Conservation (phyloP, 2,113 vertebrate species). For the Salvator merianae region DNA sequence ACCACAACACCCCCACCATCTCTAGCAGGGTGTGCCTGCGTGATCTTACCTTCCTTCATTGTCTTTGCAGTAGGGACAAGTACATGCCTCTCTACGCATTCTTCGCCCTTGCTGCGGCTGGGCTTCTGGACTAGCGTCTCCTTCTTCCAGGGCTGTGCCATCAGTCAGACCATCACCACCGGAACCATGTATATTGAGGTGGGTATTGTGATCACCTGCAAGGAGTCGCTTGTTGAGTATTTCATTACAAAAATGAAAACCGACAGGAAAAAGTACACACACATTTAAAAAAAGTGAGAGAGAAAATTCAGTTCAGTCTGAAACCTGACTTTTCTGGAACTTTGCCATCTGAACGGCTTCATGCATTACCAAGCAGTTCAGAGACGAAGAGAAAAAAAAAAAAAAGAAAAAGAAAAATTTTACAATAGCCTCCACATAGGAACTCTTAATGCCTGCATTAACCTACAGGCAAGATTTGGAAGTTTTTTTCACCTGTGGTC, state of each 20-base stretch:
- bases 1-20: background rate
- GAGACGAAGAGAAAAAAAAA: background rate
- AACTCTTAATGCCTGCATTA: background rate
- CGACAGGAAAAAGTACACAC: background rate
- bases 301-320: background rate
- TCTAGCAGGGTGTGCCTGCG: background rate
- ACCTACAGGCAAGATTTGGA: background rate
- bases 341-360: background rate
- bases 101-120: conserved; percentile 84
- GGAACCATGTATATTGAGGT: conserved; percentile 77
- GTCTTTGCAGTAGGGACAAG: conserved; percentile 97
- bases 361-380: background rate
- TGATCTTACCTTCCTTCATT: conserved; percentile 87
- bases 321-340: background rate
- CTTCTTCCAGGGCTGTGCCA: conserved; percentile 80
- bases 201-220: conserved; percentile 82
- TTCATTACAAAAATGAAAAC: background rate
- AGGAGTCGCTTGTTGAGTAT: background rate
- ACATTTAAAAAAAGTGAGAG: too few species aligned
- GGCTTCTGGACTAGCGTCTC: conserved; percentile 81
- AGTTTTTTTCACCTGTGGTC: background rate
- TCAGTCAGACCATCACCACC: conserved; percentile 83
- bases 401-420: background rate
- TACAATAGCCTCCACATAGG: background rate
- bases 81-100: conserved; percentile 90